A percentile compares a stretch with the other conserved stretches of the same genome.
Evolutionary conservation across 2,797 vertebrate genomes (phyloP).

Genomic region (Benthosema pterotum): DNA sequence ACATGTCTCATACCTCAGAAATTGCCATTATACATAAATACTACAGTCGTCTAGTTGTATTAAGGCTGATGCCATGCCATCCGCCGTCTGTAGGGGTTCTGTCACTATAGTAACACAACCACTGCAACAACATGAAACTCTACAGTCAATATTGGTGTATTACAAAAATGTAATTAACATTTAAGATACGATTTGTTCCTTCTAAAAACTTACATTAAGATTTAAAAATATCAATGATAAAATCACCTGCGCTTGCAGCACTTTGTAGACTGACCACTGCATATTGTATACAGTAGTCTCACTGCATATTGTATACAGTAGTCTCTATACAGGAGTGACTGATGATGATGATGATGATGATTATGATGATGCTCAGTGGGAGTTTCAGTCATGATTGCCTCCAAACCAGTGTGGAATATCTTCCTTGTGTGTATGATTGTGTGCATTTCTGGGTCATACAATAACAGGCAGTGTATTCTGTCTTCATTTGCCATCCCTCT

Average conservation of each 20-base stretch:
- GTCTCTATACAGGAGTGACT: conserved; percentile 10
- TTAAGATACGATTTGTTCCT: conserved; percentile 51
- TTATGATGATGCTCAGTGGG: conserved; percentile 9
- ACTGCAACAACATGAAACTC: conserved; percentile 25
- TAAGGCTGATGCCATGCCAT: background rate
- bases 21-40: too few relatives aligned
- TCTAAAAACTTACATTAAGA: conserved; percentile 41
- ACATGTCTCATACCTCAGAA: background rate
- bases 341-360: too few relatives aligned
- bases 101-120: background rate
- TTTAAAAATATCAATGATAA: conserved; percentile 53
- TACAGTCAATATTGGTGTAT: conserved; percentile 52
- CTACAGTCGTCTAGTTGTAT: background rate
- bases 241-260: conserved; percentile 53
- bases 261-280: conserved; percentile 43
- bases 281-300: conserved; percentile 46
- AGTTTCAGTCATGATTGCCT: conserved; percentile 16
- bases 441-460: background rate
- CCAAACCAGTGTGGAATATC: background rate
- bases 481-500: conserved; percentile 1
- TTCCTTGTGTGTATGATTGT: background rate
- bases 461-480: background rate
- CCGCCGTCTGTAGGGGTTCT: background rate
- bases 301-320: conserved; percentile 5
- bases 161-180: conserved; percentile 49